Conservation (phyloP, 1,140 invertebrate genomes). For the Schlechtendalia chinensis region DNA sequence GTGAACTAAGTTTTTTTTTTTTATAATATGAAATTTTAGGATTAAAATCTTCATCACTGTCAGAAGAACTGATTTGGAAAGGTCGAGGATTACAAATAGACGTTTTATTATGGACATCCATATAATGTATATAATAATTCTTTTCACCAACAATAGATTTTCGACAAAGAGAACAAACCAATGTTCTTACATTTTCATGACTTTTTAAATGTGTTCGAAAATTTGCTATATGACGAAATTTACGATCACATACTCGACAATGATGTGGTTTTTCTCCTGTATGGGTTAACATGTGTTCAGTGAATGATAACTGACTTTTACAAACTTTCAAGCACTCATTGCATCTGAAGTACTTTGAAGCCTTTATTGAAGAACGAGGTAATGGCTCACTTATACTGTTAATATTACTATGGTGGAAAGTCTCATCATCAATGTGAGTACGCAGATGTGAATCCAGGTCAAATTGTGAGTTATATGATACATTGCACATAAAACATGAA, state of each 20-base stretch:
- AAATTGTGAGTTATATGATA: slow-evolving; percentile 34
- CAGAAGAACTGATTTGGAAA: slow-evolving; percentile 31
- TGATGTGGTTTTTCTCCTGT: slow-evolving; percentile 64
- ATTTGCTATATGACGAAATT: slow-evolving; percentile 52
- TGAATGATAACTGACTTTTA: slow-evolving; percentile 52
- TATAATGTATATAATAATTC: slow-evolving; percentile 46
- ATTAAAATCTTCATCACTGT: slow-evolving; percentile 48
- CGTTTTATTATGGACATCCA: slow-evolving; percentile 47
- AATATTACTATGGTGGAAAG: slow-evolving; percentile 46
- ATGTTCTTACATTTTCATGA: slow-evolving; percentile 48
- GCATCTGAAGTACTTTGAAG: slow-evolving; percentile 38
- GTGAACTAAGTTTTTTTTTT: slow-evolving; percentile 42
- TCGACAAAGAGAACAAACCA: slow-evolving; percentile 40
- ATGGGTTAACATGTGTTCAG: slow-evolving; percentile 61
- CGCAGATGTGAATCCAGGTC: slow-evolving; percentile 26
- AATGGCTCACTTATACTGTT: slow-evolving; percentile 42
- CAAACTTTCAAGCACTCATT: slow-evolving; percentile 34
- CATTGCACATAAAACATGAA: slow-evolving; percentile 48
- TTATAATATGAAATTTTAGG: slow-evolving; percentile 41
- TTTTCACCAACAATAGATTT: slow-evolving; percentile 46
- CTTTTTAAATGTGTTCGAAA: slow-evolving; percentile 50
- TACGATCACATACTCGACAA: slow-evolving; percentile 62
- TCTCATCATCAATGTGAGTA: slow-evolving; percentile 42
- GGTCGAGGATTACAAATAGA: background rate
- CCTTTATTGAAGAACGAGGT: slow-evolving; percentile 16